Conservation (phyloP, 2,888 invertebrate genomes). For the Amiota mariae region DNA sequence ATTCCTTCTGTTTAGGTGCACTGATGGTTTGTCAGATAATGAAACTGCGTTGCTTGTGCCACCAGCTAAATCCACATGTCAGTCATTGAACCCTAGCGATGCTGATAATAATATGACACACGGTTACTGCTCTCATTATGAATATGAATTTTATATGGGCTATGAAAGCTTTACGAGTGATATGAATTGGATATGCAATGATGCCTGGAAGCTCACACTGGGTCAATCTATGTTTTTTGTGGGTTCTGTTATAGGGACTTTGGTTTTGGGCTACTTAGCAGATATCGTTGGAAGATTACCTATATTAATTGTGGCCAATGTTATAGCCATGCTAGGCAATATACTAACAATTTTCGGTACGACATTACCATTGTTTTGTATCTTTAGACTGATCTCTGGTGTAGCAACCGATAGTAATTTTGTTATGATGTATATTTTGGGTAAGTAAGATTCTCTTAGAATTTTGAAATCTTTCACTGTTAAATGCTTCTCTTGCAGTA, state of each 20-base stretch:
- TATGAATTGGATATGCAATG: constrained; percentile 78
- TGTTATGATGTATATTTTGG: constrained; percentile 79
- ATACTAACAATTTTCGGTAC: constrained; percentile 74
- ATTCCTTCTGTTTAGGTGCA: constrained; percentile 53
- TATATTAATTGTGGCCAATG: constrained; percentile 75
- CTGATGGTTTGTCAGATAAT: constrained; percentile 44
- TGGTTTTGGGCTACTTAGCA: constrained; percentile 76
- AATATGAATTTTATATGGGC: constrained; percentile 76
- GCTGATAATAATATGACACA: constrained; percentile 32
- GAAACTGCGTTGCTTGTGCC: constrained; percentile 18
- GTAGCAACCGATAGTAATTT: constrained; percentile 78
- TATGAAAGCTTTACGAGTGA: constrained; percentile 78
- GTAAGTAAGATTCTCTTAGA: constrained; percentile 69
- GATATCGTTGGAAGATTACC: constrained; percentile 77
- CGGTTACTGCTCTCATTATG: constrained; percentile 74
- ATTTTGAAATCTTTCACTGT: background rate
- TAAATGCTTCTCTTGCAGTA: constrained; percentile 69
- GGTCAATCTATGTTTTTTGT: constrained; percentile 79
- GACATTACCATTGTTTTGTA: constrained; percentile 73
- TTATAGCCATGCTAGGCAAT: constrained; percentile 76
- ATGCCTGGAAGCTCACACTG: constrained; percentile 77
- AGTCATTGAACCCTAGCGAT: constrained; percentile 29
- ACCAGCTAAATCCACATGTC: constrained; percentile 53
- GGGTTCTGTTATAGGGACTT: constrained; percentile 77
- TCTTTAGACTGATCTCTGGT: constrained; percentile 77